phyloP scores from a whole-genome alignment of 1,140 invertebrate species.

The Aphelinus atriplicis region DNA sequence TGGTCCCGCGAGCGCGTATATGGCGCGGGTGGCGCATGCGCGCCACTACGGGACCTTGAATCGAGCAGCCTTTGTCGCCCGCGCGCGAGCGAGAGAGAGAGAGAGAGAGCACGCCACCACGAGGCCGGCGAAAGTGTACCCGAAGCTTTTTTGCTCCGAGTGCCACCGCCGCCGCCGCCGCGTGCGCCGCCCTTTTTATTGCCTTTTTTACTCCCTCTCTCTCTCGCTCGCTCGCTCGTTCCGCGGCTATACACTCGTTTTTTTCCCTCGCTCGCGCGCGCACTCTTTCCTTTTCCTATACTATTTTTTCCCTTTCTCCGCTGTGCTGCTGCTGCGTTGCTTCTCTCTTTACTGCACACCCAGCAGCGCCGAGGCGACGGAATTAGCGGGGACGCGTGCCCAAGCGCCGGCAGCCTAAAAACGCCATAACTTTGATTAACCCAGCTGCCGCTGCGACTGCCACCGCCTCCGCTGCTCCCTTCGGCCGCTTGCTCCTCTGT shows the following conservation, averaged over 20 bases:
- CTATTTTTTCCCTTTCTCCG: conserved; percentile 31
- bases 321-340: conserved; percentile 17
- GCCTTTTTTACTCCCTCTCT: too few species aligned
- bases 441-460: too few species aligned
- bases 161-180: conserved; percentile 30
- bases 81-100: conserved; percentile 46
- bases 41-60: conserved; percentile 62
- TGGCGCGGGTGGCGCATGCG: conserved; percentile 42
- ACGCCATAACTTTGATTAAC: too few species aligned
- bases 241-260: too few species aligned
- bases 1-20: conserved; percentile 37
- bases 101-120: conserved; percentile 49
- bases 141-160: conserved; percentile 64
- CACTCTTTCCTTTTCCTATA: conserved; percentile 51
- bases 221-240: too few species aligned
- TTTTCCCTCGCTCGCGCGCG: conserved; percentile 14
- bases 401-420: too few species aligned
- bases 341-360: conserved; percentile 39
- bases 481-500: too few species aligned
- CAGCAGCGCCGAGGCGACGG: conserved; percentile 45
- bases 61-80: conserved; percentile 66
- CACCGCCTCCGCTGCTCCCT: too few species aligned
- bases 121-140: conserved; percentile 67
- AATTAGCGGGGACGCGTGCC: conserved; percentile 49
- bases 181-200: too few species aligned